phyloP scores from a whole-genome alignment of 2,888 invertebrate species.

The Latrodectus elegans region DNA sequence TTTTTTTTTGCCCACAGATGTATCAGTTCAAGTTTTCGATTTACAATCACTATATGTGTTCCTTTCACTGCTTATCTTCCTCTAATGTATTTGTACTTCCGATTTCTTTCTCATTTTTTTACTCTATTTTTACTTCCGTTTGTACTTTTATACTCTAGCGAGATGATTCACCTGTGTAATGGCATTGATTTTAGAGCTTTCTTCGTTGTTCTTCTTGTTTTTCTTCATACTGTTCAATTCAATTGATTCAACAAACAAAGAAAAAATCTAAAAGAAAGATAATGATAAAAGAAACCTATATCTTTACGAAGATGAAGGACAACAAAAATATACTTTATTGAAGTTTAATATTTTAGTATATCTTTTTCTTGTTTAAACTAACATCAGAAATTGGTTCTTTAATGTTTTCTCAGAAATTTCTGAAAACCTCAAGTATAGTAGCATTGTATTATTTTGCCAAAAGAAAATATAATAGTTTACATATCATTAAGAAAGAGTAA shows the following conservation, averaged over 20 bases:
- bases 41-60: neutral
- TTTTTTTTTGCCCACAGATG: neutral
- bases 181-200: neutral
- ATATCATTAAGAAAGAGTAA: too few species aligned
- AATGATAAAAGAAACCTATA: neutral
- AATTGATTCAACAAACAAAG: neutral
- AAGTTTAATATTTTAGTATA: too few species aligned
- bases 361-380: too few species aligned
- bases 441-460: too few species aligned
- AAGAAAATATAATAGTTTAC: too few species aligned
- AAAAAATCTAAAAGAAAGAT: neutral
- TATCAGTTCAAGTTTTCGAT: constrained; percentile 13
- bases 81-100: constrained; percentile 8
- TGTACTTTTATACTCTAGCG: neutral
- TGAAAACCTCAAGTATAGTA: too few species aligned
- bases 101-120: neutral
- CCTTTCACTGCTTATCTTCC: constrained; percentile 2
- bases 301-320: neutral
- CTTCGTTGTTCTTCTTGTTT: neutral
- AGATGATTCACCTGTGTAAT: neutral
- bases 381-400: too few species aligned
- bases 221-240: neutral
- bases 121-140: neutral
- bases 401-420: too few species aligned
- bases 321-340: neutral